Percentiles rank a stretch among this genome's conserved stretches.
Evolutionary conservation across 30 jellyfish, hydroid and myxozoan genomes (phyloP).

Genomic region (Hydra vulgaris): DNA sequence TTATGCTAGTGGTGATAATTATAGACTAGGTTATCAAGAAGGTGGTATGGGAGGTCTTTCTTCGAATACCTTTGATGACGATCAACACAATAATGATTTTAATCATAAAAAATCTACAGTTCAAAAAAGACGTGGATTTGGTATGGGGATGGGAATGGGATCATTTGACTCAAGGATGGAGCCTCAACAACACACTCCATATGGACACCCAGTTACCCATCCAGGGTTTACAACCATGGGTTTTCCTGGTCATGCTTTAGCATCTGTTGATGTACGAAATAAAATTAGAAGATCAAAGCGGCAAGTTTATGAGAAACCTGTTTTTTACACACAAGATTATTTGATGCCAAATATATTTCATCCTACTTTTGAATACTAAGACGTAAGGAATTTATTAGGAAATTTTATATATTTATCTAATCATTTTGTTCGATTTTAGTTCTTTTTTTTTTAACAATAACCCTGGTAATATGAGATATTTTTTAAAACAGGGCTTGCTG

Average conservation of each 20-base stretch:
- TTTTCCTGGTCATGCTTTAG: conserved; percentile 90
- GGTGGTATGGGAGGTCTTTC: conserved; percentile 94
- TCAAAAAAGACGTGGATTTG: not conserved
- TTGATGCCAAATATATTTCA: not conserved
- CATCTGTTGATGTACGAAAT: conserved; percentile 63
- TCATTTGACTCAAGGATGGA: not conserved
- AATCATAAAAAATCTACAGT: not conserved
- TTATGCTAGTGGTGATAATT: conserved; percentile 87
- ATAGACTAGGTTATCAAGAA: conserved; percentile 65
- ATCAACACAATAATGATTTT: not conserved
- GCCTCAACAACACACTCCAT: conserved; percentile 50
- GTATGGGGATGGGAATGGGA: not conserved
- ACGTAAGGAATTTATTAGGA: too few species aligned
- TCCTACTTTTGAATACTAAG: too few species aligned
- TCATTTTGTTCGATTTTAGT: too few species aligned
- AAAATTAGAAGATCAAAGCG: conserved; percentile 30
- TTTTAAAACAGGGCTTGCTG: too few species aligned
- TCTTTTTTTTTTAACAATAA: too few species aligned
- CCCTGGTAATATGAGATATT: too few species aligned
- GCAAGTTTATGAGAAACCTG: not conserved
- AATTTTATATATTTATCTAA: too few species aligned
- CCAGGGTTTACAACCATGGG: conserved; percentile 98
- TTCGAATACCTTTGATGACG: not conserved
- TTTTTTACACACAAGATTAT: not conserved
- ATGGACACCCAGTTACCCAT: conserved; percentile 95